phyloP scores from a whole-genome alignment of 2,797 vertebrate genomes.

The Syngnathus acus region DNA sequence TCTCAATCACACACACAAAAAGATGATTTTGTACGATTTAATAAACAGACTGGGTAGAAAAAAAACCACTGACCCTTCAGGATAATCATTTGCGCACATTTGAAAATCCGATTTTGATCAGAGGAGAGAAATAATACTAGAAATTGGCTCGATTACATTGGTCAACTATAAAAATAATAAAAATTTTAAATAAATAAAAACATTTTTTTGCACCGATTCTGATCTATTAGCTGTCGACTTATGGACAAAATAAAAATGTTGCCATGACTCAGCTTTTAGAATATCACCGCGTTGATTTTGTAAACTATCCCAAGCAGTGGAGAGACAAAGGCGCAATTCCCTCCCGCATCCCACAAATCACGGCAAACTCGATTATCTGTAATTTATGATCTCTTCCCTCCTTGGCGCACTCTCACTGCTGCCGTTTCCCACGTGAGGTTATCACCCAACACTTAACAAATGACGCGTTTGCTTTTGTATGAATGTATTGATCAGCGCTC shows the following conservation, averaged over 20 bases:
- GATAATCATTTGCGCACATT: too few species aligned
- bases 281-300: slow-evolving; percentile 6
- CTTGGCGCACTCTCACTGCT: slow-evolving; percentile 10
- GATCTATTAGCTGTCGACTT: too few species aligned
- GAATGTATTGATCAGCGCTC: slow-evolving; percentile 85
- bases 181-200: too few species aligned
- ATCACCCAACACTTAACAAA: slow-evolving; percentile 60
- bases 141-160: too few species aligned
- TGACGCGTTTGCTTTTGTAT: slow-evolving; percentile 81
- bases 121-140: too few species aligned
- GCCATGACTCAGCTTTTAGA: background rate
- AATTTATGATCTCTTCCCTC: slow-evolving; percentile 42
- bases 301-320: slow-evolving; percentile 11
- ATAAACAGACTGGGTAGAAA: too few species aligned
- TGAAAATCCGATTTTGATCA: too few species aligned
- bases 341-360: slow-evolving; percentile 26
- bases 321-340: slow-evolving; percentile 23
- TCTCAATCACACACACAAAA: too few species aligned
- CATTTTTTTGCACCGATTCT: too few species aligned
- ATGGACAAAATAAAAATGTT: background rate
- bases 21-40: too few species aligned
- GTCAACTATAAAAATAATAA: too few species aligned
- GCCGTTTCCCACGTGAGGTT: slow-evolving; percentile 46
- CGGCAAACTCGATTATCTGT: slow-evolving; percentile 43
- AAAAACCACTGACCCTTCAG: too few species aligned